These are phyloP conservation scores for Chesias legatella DNA, from an alignment of 2,888 invertebrate genomes.

Conservation along the genomic window DNA sequence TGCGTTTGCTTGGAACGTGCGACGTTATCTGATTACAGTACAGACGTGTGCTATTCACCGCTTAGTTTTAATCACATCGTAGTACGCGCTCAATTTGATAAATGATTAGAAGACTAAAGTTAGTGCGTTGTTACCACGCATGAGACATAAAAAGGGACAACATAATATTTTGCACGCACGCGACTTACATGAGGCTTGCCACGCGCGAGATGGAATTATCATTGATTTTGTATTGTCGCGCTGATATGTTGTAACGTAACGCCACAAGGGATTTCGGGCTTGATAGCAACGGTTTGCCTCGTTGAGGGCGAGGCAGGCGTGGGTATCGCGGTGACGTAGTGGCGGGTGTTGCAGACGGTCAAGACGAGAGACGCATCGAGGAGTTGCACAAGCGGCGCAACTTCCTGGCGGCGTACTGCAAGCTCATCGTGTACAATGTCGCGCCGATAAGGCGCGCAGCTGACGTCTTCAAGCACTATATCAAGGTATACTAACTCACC, in stretches of 20 bases:
- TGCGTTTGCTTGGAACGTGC: too few relatives aligned
- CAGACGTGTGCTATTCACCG: too few relatives aligned
- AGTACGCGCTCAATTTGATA: too few relatives aligned
- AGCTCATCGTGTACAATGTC: constrained; percentile 98
- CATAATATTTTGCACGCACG: too few relatives aligned
- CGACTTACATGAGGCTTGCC: too few relatives aligned
- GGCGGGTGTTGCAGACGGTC: constrained; percentile 82
- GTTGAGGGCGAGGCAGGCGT: neutral
- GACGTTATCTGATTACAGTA: too few relatives aligned
- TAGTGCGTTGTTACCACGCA: too few relatives aligned
- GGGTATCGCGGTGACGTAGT: neutral
- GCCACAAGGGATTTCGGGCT: constrained; percentile 20
- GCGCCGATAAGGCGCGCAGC: constrained; percentile 95
- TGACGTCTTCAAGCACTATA: constrained; percentile 98
- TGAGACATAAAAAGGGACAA: too few relatives aligned
- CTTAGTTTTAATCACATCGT: too few relatives aligned
- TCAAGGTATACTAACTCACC: constrained; percentile 82
- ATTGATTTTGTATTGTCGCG: too few relatives aligned
- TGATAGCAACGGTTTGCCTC: constrained; percentile 4
- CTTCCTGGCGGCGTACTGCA: constrained; percentile 97
- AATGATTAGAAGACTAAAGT: too few relatives aligned
- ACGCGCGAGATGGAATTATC: too few relatives aligned
- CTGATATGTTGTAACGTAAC: neutral
- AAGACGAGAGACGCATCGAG: constrained; percentile 98
- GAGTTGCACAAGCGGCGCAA: constrained; percentile 97